Base-by-base conservation (phyloP, 2,113 vertebrate species). In the Okapia johnstoni region DNA sequence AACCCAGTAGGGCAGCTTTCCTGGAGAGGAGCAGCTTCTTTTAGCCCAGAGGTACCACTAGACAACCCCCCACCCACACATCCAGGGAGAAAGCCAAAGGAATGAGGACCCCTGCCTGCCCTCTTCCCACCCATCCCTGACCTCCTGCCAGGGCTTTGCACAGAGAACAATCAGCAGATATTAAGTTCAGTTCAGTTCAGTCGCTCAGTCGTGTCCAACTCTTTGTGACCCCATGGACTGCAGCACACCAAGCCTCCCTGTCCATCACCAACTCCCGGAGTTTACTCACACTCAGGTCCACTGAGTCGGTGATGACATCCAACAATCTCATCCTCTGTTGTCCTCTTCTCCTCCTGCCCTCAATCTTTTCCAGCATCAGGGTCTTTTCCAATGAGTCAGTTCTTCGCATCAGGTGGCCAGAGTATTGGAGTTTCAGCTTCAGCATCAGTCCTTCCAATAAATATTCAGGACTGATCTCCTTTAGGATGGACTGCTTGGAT, bases 61-160 rank as follows among this genome's bases (percentile, higher is more conserved):
- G 19, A 7, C 66, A 40, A 12, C n/a, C 66, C 19, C 66, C n/a
- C 12, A 12, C 66, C 23, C n/a, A 40, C 7, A 7, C 30, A 15
- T 11, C 12, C 55, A 23, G 12, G 77, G 19, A 76, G 57, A 36
- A 19, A 12, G 48, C 6, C 33, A 33, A 7, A 7, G 26, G 52
- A 10, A 0, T 7, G 11, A 5, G 36, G 6, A 55, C 26, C 30
- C 48, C 1, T 5, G 28, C 3, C 3, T 2, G 14, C 13, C 13
- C 23, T 30, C 48, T 4, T 46, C 19, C 21, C 43, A 43, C n/a
- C 2, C 40, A 40, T 17, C 33, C 66, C n/a, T 70, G 66, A 54
- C 36, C 48, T 73, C 36, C 61, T 36, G 33, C 21, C 26, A 50
- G 46, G 30, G 85, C 23, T 70, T n/a, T 17, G 79, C 26, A 1